Evolutionary conservation across 2,797 vertebrate species (phyloP), one percentile per base, ranked within the genome.

Genomic region (Amazona ochrocephala): DNA sequence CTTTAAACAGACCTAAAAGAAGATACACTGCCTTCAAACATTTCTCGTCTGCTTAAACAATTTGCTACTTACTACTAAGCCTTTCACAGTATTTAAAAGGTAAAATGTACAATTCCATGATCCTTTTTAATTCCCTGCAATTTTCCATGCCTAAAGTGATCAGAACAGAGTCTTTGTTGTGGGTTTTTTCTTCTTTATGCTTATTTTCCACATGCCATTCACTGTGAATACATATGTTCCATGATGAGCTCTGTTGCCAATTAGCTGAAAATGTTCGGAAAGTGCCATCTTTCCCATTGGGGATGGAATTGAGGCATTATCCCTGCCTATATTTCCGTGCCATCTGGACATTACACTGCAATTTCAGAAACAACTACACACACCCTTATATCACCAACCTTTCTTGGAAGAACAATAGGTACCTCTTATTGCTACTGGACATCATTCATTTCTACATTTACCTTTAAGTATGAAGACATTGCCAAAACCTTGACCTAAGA

Each of bases 91-190:
- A 21, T 62, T 91, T 53, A 82, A 82, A 74, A 75, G 17, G 64
- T 71, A 91, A 89, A 95, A 70, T 3, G 13, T 30, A 81, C 23
- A 47, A 45, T 87, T 56, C 72, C 53, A 24, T 64, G 81, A 93
- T 76, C 45, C 42, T 84, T 79, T 91, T 44, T 82, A 79, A 95
- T 60, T 85, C 50, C 34, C 23, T 83, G 37, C n/a, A 94, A 68
- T 85, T 87, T 91, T 51, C 39, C 64, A 71, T 64, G 29, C 66
- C 83, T 90, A 41, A 84, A 90, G 56, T 22, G 86, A 94, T 87
- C 86, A 91, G 45, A 81, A 44, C 17, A 89, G 56, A n/a, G 7
- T 24, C 66, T 77, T 87, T 58, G 30, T 65, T 78, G 39, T 30
- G 14, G 9, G 9, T 2, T 19, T 56, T 89, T 82, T 34, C 58